Base-by-base conservation (phyloP, 2,888 invertebrate species). In the Caenorhabditis becei region DNA sequence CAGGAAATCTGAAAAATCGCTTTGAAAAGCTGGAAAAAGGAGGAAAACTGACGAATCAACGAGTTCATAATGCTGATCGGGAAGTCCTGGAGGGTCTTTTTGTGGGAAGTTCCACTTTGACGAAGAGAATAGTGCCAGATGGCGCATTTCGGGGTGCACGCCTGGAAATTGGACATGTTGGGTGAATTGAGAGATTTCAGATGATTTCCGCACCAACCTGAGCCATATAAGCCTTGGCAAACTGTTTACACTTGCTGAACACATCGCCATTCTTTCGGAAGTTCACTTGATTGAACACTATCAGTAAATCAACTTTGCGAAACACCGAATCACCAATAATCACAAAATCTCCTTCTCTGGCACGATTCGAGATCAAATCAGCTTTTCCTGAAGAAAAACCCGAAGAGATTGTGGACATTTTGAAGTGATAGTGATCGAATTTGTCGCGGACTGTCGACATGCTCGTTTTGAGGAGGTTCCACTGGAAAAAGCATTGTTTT, bases 51-150 rank as follows among this genome's bases (percentile, higher is more conserved):
- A 74, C 74, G 28, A 16, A 49, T 23, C 14, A 75, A 14, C 11
- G 41, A 16, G 10, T 56, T 47, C 11, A 69, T 28, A 11, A 80
- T 41, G 5, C 59, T 35, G 0, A 20, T 20, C 16, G 80, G 80
- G 20, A 80, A 23, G 24, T 80, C 59, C 24, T 75, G 65, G 51
- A 80, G 74, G 26, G 65, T 65, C 26, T 80, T 80, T 47, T 80
- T 80, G 61, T 80, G 80, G 2, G 74, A 75, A 1, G 61, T 47
- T 1, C 80, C 80, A 28, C 74, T 65, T n/a, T 59, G 54, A 16
- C 80, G 49, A 2, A 80, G 61, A n/a, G 74, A 65, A 26, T 65
- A 80, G 44, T 80, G 80, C 80, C 80, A 80, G 37, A 80, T 75
- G 10, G 70, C 70, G 35, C 80, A 80, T 37, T 53, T 58, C 5